Evolutionary conservation across 2,113 vertebrate species (phyloP), one percentile per base, ranked within the genome.

Genomic region (Apteryx mantelli): DNA sequence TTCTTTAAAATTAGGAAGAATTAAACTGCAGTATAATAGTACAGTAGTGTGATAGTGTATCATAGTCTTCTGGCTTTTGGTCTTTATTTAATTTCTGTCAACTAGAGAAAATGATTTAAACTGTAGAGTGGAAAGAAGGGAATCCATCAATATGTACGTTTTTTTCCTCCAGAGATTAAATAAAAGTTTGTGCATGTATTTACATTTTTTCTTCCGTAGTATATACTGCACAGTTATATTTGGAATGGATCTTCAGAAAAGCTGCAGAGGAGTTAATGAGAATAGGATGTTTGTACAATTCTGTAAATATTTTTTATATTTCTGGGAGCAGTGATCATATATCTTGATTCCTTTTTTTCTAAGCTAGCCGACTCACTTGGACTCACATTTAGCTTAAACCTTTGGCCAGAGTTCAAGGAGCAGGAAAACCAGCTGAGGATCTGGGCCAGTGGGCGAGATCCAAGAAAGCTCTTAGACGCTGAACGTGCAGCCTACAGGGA

Each of bases 241-340:
- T 97, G 96, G 93, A 97, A 96, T 75, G 68, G 66, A 28, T 55
- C 76, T 95, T 89, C 88, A 95, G 94, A 89, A 84, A 82, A 93
- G 87, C 89, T 93, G 89, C 91, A 91, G 96, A 93, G 66, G 65
- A 95, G 89, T 94, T 97, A 97, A 97, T 97, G 94, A 97, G 95
- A 94, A 89, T 93, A 95, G 96, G 95, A 97, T 97, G 96, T 97
- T 98, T 97, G 94, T 94, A 96, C 93, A 92, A 95, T 94, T 94
- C 91, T 92, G 93, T 97, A 97, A 97, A 97, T 97, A 97, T 96
- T 97, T 91, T 97, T 95, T 94, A 82, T 95, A 95, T 97, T 97
- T 97, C 91, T 97, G 93, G 88, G 90, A 97, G 89, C 94, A 94
- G 90, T 9, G 4, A 91, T 94, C 82, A 61, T 95, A 82, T 95